Evolutionary conservation across 2,797 vertebrate species (phyloP), one percentile per base, ranked within the genome.

Genomic region (Oryzias dopingdopingensis): DNA sequence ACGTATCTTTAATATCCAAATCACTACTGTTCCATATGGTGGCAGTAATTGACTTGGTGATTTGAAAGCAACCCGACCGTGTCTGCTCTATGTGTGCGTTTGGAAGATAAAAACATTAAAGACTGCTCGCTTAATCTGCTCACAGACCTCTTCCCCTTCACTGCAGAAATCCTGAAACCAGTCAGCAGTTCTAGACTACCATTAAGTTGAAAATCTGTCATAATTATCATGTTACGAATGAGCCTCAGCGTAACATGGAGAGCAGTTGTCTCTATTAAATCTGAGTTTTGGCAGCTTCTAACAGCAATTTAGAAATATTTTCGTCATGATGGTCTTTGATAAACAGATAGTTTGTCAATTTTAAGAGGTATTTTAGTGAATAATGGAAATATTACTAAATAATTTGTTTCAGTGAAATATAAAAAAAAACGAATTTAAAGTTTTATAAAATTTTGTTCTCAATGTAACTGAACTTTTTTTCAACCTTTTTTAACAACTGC

Each of bases 51-150:
- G 86, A 88, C 85, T 90, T 82, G 13, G 70, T 91, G 86, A 90
- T 89, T 90, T 87, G 86, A 89, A 89, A 59, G 65, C 73, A 86
- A 86, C 77, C 81, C 60, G 68, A 65, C 67, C 80, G 73, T 72
- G 70, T 76, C 74, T 62, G 57, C 81, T 86, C 73, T 76, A 80
- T 75, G 86, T 68, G 56, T 92, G 91, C 49, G 74, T 86, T 84
- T 70, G 59, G 20, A 79, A 90, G 92, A 93, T 93, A 93, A 93
- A 32, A 92, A 90, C 86, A 88, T 90, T 84, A 88, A 90, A 88
- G 87, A 89, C 84, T 80, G 83, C 74, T 72, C 66, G 57, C 72
- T 76, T 92, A 90, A 92, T 92, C 86, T 89, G 72, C 68, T 87
- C 83, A 75, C 56, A 67, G 77, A 71, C 82, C 80, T 84, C 71